These are phyloP conservation scores for Gymnothorax javanicus DNA, from an alignment of 2,797 vertebrate genomes.

Conservation along the genomic window DNA sequence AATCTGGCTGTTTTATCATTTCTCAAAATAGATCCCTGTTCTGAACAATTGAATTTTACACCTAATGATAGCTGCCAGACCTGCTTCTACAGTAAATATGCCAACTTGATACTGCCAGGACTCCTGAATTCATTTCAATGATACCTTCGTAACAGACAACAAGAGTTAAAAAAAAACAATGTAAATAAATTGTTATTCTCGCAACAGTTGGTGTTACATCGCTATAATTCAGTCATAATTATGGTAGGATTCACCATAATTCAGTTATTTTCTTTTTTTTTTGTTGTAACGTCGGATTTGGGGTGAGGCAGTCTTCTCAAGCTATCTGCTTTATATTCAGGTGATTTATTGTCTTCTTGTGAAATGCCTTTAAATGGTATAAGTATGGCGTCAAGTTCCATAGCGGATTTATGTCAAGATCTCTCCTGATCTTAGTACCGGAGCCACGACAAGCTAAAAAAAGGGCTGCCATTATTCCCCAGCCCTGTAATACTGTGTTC, in stretches of 20 bases:
- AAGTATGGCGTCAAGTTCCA: neutral
- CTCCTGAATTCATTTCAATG: neutral
- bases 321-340: neutral
- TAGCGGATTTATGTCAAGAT: neutral
- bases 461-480: neutral
- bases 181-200: neutral
- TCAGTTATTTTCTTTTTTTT: neutral
- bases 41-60: neutral
- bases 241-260: neutral
- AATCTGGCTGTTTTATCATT: neutral
- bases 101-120: neutral
- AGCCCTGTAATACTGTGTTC: too few relatives aligned
- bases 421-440: neutral
- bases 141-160: neutral
- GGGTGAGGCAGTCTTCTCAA: neutral
- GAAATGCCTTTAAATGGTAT: neutral
- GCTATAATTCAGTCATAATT: neutral
- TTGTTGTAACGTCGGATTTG: neutral
- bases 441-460: neutral
- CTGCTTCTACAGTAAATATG: neutral
- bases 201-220: neutral
- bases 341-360: neutral
- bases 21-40: neutral
- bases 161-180: neutral
- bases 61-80: neutral